These are phyloP conservation scores for Struthidea cinerea DNA, from an alignment of 2,113 vertebrate genomes.

Conservation along the genomic window DNA sequence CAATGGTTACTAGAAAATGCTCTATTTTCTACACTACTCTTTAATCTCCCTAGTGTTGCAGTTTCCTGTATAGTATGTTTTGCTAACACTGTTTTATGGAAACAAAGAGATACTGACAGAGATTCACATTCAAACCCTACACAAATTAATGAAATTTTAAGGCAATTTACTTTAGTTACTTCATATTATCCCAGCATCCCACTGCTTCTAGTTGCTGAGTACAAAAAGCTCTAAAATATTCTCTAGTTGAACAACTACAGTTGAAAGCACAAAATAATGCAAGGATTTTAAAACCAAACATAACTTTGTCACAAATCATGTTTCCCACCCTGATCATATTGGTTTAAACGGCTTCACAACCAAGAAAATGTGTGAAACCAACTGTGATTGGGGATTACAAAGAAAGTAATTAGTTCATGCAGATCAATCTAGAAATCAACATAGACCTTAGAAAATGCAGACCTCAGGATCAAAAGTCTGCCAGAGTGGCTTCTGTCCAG, in stretches of 20 bases:
- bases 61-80: not conserved
- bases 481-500: not conserved
- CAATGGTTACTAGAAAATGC: not conserved
- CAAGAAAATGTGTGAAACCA: not conserved
- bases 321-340: not conserved
- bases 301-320: not conserved
- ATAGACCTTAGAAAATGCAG: not conserved
- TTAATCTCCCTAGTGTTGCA: not conserved
- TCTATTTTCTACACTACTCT: not conserved
- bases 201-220: constrained; percentile 10
- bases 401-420: not conserved
- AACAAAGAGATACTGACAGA: not conserved
- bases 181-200: not conserved
- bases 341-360: not conserved
- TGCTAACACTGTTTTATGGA: not conserved
- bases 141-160: not conserved
- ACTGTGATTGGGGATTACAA: not conserved
- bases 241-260: not conserved
- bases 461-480: not conserved
- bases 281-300: not conserved
- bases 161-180: not conserved
- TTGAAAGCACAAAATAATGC: not conserved
- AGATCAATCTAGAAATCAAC: not conserved
- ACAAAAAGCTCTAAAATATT: not conserved
- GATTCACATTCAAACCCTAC: not conserved